Base-by-base conservation (phyloP, 37 sponge, comb jelly and placozoan species). In the Ianthella basta region DNA sequence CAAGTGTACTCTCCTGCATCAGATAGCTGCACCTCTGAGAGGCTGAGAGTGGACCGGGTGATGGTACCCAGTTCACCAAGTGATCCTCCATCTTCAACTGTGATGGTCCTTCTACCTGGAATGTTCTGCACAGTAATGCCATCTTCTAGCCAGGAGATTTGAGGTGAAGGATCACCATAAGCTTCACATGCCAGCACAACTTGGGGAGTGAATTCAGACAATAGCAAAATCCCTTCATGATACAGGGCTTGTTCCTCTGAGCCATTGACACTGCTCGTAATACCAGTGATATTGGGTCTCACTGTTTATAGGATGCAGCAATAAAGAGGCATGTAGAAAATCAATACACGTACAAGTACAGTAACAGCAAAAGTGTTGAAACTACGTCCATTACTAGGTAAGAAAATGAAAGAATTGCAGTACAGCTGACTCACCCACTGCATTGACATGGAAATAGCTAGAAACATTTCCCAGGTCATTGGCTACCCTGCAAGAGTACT, bases 1-100 rank as follows among this genome's bases (percentile, higher is more conserved):
- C 78, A 75, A 8, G 78, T 53, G 78, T 75, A 75, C 53, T 21
- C n/a, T 41, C 54, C 78, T 53, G 50, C 53, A 41, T 75, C 78
- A 75, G 44, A 40, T 24, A 75, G 25, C 78, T 75, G 78, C 37
- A 75, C 44, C 15, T 18, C 25, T 18, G 38, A 19, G 54, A 75
- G n/a, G 54, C 5, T 75, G 20, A 75, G 54, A 15, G 44, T 75
- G 78, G 78, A 53, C 24, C n/a, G 14, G 13, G 24, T 75, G 10
- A 70, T 4, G 37, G 1, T 33, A 15, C 72, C 72, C 8, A 44
- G 8, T 3, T 44, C 50, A 44, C 50, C 50, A 3, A 44, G 8
- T 44, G 50, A 8, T 30, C 72, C 37, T 35, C 72, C 72, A 70
- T 70, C 37, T 70, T 70, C 72, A 44, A 44, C 50, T 44, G 50